Conservation (phyloP, 2,888 invertebrate species). For the Scaptomyza tumidula region DNA sequence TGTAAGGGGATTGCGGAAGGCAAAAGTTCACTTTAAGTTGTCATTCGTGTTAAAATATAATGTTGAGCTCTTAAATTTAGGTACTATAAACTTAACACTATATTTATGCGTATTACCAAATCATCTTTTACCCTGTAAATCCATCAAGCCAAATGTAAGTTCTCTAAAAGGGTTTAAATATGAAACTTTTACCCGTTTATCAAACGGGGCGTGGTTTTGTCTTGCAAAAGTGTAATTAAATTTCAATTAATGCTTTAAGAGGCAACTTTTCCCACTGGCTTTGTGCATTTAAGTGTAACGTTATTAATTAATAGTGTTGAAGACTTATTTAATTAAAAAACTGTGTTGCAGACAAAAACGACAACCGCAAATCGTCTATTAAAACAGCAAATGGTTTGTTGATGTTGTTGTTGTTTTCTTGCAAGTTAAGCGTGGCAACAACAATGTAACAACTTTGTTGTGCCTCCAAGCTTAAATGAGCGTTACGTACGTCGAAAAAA, state of each 20-base stretch:
- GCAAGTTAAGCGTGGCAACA: constrained; percentile 28
- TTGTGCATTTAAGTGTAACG: constrained; percentile 46
- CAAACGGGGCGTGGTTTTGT: constrained; percentile 8
- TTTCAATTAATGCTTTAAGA: constrained; percentile 72
- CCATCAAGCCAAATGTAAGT: constrained; percentile 31
- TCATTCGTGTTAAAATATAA: constrained; percentile 19
- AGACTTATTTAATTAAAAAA: constrained; percentile 50
- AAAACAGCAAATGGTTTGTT: constrained; percentile 44
- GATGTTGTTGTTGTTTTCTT: constrained; percentile 25
- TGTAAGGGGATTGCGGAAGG: constrained; percentile 12
- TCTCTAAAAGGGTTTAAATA: constrained; percentile 35
- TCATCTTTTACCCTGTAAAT: constrained; percentile 28
- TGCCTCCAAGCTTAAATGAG: constrained; percentile 22
- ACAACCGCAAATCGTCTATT: constrained; percentile 64
- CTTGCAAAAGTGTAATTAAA: constrained; percentile 65
- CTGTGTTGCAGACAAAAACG: constrained; percentile 29
- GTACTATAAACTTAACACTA: not conserved
- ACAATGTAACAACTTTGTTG: constrained; percentile 24
- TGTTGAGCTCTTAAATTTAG: constrained; percentile 1
- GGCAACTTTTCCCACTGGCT: constrained; percentile 25
- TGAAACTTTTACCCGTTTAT: constrained; percentile 51
- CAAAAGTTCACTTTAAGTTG: constrained; percentile 41
- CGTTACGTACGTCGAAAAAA: constrained; percentile 26
- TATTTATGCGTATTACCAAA: not conserved
- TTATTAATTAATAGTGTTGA: constrained; percentile 74